Conservation (phyloP, 1,140 invertebrate species). For the Drosophila nebulosa region DNA sequence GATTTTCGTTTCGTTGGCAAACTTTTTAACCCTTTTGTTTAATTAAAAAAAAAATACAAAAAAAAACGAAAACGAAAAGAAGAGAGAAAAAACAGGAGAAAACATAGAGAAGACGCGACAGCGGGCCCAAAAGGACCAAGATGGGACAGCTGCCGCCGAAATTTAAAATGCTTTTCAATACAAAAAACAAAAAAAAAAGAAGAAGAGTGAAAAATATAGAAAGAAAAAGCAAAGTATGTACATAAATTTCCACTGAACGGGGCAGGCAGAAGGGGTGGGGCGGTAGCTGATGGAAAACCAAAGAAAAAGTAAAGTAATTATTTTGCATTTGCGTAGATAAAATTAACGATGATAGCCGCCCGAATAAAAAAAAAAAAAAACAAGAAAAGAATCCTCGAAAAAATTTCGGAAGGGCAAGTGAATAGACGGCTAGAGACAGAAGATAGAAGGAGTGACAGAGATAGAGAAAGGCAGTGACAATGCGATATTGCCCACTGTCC, state of each 20-base stretch:
- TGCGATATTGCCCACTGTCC: constrained; percentile 14
- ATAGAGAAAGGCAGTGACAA: constrained; percentile 40
- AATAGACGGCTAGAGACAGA: neutral
- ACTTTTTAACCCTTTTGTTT: constrained; percentile 79
- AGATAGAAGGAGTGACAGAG: neutral
- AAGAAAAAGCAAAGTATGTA: constrained; percentile 56
- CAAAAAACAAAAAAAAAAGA: constrained; percentile 30
- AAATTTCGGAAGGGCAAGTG: neutral
- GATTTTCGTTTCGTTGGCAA: constrained; percentile 43
- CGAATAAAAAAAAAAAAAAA: constrained; percentile 5
- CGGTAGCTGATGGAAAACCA: constrained; percentile 37
- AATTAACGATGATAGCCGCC: constrained; percentile 70
- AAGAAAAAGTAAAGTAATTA: constrained; percentile 79
- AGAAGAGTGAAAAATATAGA: constrained; percentile 29
- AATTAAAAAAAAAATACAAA: constrained; percentile 65
- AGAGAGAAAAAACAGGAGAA: constrained; percentile 31
- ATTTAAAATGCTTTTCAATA: constrained; percentile 76
- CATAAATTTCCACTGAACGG: constrained; percentile 60
- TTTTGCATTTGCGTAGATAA: constrained; percentile 79
- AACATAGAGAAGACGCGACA: constrained; percentile 24
- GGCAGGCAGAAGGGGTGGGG: neutral
- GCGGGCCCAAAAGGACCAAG: neutral
- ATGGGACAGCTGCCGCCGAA: constrained; percentile 68
- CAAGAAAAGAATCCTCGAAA: neutral
- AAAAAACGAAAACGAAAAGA: constrained; percentile 44